Evolutionary conservation across 2,797 vertebrate species (phyloP), one percentile per base, ranked within the genome.

Genomic region (Octomys mimax): DNA sequence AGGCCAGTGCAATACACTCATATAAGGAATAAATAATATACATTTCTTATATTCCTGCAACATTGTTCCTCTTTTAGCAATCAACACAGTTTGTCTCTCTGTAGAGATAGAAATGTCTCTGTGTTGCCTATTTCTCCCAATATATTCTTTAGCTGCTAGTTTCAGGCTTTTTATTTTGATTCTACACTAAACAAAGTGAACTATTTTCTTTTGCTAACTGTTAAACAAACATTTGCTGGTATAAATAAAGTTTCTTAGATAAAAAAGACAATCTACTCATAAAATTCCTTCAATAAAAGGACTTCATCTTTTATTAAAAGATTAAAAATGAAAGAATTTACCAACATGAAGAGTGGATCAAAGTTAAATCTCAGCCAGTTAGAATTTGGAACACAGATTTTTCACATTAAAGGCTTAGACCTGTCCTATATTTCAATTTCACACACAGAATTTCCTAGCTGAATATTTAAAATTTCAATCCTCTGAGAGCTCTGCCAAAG

Each of bases 221-320:
- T n/a, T 92, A 16, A 49, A 68, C 46, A 70, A 89, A 28, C 49
- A 26, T 75, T 85, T 91, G 14, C 36, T 70, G 84, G 73, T 16
- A 39, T 89, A 68, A 97, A 96, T 84, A 84, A 93, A 71, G 73
- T 92, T 81, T 42, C 18, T 82, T 93, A 87, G 87, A 57, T 83
- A 78, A 87, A 90, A 5, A 96, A 73, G 31, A 33, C 46, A 87
- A 93, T 81, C 22, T 91, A 28, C 49, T 93, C 33, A 95, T 78
- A 92, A 95, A 84, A 87, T 92, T 87, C 39, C 10, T 86, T 93
- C 75, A 82, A 71, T 84, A 62, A 81, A 90, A 95, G 68, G 57
- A 73, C 33, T 28, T 78, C 82, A 92, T 85, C 49, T 85, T 12
- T n/a, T 92, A 46, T 64, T 57, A 57, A 57, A 57, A 57, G 54